Conservation (phyloP, 2,888 invertebrate genomes). For the Andrena bucephala region DNA sequence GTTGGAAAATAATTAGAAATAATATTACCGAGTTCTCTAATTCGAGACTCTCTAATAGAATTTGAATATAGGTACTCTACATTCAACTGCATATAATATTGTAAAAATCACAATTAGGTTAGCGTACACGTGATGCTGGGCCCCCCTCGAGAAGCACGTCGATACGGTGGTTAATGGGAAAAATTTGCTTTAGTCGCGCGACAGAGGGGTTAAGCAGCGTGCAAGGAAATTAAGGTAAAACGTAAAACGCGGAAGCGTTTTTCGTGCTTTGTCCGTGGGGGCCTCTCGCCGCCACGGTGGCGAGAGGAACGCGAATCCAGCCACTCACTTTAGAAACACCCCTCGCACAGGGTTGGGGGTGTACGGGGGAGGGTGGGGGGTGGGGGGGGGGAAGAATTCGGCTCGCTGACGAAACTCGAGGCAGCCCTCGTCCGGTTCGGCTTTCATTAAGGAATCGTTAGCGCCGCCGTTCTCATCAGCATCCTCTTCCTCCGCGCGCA, state of each 20-base stretch:
- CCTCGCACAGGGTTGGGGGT: slow-evolving; percentile 55
- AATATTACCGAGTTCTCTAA: no score
- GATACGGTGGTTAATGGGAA: background rate
- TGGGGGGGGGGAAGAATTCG: slow-evolving; percentile 68
- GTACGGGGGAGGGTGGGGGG: slow-evolving; percentile 59
- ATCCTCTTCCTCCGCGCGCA: slow-evolving; percentile 58
- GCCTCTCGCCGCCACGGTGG: background rate
- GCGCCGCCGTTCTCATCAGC: slow-evolving; percentile 78
- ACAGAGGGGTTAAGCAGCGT: background rate
- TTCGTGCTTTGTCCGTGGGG: background rate
- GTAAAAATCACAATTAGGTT: no score
- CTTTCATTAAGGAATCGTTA: slow-evolving; percentile 83
- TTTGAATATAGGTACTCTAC: no score
- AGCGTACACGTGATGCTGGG: no score
- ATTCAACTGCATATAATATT: no score
- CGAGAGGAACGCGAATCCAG: background rate
- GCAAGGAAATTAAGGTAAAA: background rate
- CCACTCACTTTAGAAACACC: slow-evolving; percentile 45
- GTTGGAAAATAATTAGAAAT: no score
- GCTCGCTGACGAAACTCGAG: slow-evolving; percentile 71
- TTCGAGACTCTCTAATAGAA: no score
- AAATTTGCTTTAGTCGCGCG: background rate
- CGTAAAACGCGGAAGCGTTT: slow-evolving; percentile 5
- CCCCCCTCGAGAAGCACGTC: no score
- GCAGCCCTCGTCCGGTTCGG: slow-evolving; percentile 66